Evolutionary conservation across 2,888 invertebrate species (phyloP).

Genomic region (Clusia tigrina): DNA sequence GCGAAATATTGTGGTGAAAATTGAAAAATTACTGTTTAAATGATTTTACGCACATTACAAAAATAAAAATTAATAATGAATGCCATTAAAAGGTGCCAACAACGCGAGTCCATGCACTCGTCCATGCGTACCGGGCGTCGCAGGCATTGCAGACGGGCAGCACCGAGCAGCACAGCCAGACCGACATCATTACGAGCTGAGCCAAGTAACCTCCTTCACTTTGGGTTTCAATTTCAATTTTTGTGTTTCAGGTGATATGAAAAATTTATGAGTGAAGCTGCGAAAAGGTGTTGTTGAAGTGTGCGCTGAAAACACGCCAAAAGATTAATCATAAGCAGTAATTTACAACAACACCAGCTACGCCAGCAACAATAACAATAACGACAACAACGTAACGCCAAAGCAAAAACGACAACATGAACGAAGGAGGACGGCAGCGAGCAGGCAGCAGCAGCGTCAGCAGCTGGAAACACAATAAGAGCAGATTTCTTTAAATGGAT

Average conservation of each 20-base stretch:
- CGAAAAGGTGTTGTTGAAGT: conserved; percentile 23
- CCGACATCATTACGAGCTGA: background rate
- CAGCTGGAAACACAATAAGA: background rate
- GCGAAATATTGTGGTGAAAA: conserved; percentile 19
- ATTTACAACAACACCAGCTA: conserved; percentile 20
- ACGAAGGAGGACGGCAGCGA: no score
- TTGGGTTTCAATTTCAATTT: conserved; percentile 31
- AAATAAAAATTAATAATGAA: conserved; percentile 18
- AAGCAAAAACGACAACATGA: no score
- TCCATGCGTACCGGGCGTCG: no score
- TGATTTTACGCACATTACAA: conserved; percentile 33
- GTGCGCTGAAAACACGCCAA: conserved; percentile 21
- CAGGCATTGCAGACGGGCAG: background rate
- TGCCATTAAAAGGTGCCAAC: conserved; percentile 29
- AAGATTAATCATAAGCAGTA: conserved; percentile 49
- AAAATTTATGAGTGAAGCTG: conserved; percentile 14
- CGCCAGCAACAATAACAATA: conserved; percentile 35
- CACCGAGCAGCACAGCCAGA: background rate
- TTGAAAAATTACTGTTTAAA: conserved; percentile 36
- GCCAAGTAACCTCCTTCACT: conserved; percentile 11
- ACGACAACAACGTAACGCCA: conserved; percentile 35
- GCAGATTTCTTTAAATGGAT: conserved; percentile 19
- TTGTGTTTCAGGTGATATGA: conserved; percentile 22
- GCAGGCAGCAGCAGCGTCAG: background rate
- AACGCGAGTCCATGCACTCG: conserved; percentile 19